Base-by-base conservation (phyloP, 1,140 invertebrate species). In the Drosophila nigrodunni region DNA sequence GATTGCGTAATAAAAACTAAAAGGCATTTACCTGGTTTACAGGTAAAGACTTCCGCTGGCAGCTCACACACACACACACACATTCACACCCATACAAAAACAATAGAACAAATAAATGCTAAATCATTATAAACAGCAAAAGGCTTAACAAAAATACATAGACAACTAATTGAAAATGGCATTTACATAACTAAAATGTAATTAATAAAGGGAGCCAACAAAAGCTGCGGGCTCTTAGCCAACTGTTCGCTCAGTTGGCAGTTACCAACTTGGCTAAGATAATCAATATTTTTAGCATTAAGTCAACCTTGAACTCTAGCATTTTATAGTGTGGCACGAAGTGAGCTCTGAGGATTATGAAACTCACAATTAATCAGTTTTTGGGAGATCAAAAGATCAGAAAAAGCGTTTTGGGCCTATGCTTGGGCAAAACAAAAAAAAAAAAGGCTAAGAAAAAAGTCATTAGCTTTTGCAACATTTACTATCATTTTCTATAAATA, bases 401-500 rank as follows among this genome's bases (percentile, higher is more conserved):
- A 30, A 30, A 70, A 72, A 75, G 37, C n/a, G 3, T 21, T 43
- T 43, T 30, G 5, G 60, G 78, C 79, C 79, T 76, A 86, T 69
- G 37, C 25, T 30, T 30, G 44, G 39, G 41, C 34, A 30, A 30
- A 30, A 4, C 25, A 2, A 30, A 30, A 30, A 30, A 30, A n/a
- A 30, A 30, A 30, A 30, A 30, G 25, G 25, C 25, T 30, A 30
- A 30, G 25, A 30, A 30, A 67, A 78, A 71, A 72, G 65, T 89
- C 85, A 88, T 88, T 88, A 88, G 85, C 70, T 82, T 82, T 78
- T 80, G 82, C 76, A 80, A 73, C 85, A 88, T 74, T 88, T 86
- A 71, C 85, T 87, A 88, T 89, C 83, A 88, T 85, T 89, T 74
- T 75, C 83, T 89, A 88, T 88, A 88, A 89, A 88, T 88, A 88